Evolutionary conservation across 2,797 vertebrate genomes (phyloP).

Genomic region (Coregonus suidteri): DNA sequence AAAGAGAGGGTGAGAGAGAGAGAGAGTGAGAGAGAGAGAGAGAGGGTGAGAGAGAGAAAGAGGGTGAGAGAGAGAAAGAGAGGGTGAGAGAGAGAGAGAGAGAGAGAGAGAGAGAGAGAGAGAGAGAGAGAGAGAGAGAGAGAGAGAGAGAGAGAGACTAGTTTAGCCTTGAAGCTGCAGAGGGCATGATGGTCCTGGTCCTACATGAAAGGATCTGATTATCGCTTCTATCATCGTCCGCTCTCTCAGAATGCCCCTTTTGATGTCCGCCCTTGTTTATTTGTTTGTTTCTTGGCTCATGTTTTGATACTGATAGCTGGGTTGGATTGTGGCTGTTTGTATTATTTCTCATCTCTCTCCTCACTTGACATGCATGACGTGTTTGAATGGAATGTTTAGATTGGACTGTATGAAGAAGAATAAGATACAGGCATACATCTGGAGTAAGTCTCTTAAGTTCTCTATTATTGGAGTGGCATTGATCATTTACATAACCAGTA

Average conservation of each 20-base stretch:
- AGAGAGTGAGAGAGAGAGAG: constrained; percentile 13
- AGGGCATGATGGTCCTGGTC: constrained; percentile 50
- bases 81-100: neutral
- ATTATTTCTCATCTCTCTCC: constrained; percentile 10
- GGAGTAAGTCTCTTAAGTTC: constrained; percentile 22
- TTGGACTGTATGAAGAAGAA: neutral
- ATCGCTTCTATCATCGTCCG: constrained; percentile 44
- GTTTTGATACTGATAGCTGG: constrained; percentile 44
- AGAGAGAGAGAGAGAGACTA: constrained; percentile 25
- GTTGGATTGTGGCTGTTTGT: constrained; percentile 23
- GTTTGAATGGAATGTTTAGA: constrained; percentile 9
- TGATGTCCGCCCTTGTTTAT: constrained; percentile 48
- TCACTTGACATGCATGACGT: constrained; percentile 9
- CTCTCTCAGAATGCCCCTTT: constrained; percentile 44
- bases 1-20: neutral
- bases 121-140: constrained; percentile 49
- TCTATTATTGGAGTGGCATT: constrained; percentile 25
- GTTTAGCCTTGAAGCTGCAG: constrained; percentile 46
- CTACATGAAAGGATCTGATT: constrained; percentile 65
- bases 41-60: constrained; percentile 51
- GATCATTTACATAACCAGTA: constrained; percentile 34
- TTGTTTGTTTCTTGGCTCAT: constrained; percentile 47
- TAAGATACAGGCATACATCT: constrained; percentile 5
- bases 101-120: neutral
- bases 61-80: constrained; percentile 40